Conservation (phyloP, 2,888 invertebrate genomes). For the Sussaba pulchella region DNA sequence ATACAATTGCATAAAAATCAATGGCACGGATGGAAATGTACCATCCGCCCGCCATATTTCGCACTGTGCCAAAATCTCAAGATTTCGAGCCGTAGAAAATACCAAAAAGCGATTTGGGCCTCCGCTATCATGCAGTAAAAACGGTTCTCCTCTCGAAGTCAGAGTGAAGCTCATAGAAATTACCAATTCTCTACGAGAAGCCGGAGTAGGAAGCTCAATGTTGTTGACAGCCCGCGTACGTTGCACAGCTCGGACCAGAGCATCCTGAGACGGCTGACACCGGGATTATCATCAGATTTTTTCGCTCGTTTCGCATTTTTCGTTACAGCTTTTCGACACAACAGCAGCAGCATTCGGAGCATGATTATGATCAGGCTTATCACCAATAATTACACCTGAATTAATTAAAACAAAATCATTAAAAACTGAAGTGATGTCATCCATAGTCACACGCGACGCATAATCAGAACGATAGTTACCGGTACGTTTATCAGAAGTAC, state of each 20-base stretch:
- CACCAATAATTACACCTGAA: conserved; percentile 15
- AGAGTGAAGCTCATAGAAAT: conserved; percentile 22
- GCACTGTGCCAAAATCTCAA: conserved; percentile 7
- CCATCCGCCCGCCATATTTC: conserved; percentile 1
- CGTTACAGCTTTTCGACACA: conserved; percentile 17
- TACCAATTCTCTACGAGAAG: conserved; percentile 19
- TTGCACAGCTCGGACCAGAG: conserved; percentile 12
- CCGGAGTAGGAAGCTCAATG: conserved; percentile 9
- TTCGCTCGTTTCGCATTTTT: conserved; percentile 28
- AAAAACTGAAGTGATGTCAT: not conserved
- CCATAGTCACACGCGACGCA: conserved; percentile 9
- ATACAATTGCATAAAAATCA: too few species aligned
- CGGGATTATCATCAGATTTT: conserved; percentile 11
- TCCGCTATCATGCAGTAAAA: not conserved
- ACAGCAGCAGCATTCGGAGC: conserved; percentile 14
- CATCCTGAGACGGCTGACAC: not conserved
- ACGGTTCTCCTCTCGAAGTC: conserved; percentile 7
- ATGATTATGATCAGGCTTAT: too few species aligned
- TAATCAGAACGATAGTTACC: too few species aligned
- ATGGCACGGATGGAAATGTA: too few species aligned
- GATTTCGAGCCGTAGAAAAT: not conserved
- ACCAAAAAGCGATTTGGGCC: not conserved
- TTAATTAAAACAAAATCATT: not conserved
- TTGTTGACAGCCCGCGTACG: conserved; percentile 5
- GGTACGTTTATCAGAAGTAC: too few species aligned